Conservation (phyloP, 2,797 vertebrate genomes). For the Phataginus tricuspis region DNA sequence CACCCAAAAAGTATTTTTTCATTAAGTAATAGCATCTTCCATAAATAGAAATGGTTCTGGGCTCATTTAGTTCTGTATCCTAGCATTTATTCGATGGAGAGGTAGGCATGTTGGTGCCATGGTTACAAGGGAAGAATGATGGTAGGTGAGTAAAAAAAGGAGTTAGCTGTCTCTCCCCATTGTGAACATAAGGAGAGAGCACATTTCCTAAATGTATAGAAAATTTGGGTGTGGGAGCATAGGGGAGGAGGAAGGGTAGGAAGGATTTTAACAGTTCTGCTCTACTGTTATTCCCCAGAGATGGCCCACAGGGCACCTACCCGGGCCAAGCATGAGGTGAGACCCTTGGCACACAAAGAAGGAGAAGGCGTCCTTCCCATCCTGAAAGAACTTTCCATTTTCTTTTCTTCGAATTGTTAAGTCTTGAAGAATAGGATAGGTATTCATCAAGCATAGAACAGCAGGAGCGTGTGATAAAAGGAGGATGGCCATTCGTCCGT, state of each 20-base stretch:
- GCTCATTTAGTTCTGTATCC: background rate
- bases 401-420: background rate
- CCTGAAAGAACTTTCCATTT: background rate
- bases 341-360: background rate
- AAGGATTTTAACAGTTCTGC: background rate
- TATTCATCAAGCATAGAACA: background rate
- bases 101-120: background rate
- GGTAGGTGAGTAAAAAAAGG: background rate
- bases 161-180: background rate
- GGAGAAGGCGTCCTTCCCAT: background rate
- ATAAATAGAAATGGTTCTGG: background rate
- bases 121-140: background rate
- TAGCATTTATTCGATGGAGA: background rate
- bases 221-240: background rate
- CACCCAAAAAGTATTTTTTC: background rate
- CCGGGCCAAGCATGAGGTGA: background rate
- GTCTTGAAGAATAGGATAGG: background rate
- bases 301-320: background rate
- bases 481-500: background rate
- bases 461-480: background rate
- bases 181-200: background rate
- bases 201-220: background rate
- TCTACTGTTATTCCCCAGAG: background rate
- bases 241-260: background rate
- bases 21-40: background rate